Base-by-base conservation (phyloP, 2,888 invertebrate species). In the Aspidiotus destructor region DNA sequence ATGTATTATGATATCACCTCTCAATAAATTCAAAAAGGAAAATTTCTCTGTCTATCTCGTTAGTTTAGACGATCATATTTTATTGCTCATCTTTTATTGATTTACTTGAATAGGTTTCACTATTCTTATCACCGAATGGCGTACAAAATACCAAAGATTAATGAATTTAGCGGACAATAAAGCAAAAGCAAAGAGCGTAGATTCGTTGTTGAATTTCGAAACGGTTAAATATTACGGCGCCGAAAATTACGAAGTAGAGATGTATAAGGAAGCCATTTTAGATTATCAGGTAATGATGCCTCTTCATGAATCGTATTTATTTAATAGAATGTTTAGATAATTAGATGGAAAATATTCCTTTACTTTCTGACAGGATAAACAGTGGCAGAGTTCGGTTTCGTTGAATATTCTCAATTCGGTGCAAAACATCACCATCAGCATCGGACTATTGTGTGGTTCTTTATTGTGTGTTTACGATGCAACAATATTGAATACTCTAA, bases 211-310 rank as follows among this genome's bases (percentile, higher is more conserved):
- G 13, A 99, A 99, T 80, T 98, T 94, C 79, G 98, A 99, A 80
- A 98, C 98, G 0, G 98, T 97, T 0, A 99, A 99, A 77, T 98
- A 98, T 79, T 98, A 97, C 76, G 92, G 92, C 7, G 95, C 94
- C 0, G 97, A 98, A 77, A 76, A 84, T 1, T 97, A 93, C 78
- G 98, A 99, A 81, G 90, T 93, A 0, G 79, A 87, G 13, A 83
- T 88, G 11, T 98, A 94, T 76, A 82, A 85, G 72, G 86, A 86
- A 16, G 88, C 94, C n/a, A 90, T 98, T 73, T 76, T 87, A 5
- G 84, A 86, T 71, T 97, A 82, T 77, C 96, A 94, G 85, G 87
- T 88, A 75, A 75, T 67, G 44, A 28, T 28, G 28, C 28, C 28
- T 3, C 28, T 28, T 28, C 5, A 28, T 28, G 28, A 3, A 60